Conservation (phyloP, 1,140 invertebrate genomes). For the Asobara japonica region DNA sequence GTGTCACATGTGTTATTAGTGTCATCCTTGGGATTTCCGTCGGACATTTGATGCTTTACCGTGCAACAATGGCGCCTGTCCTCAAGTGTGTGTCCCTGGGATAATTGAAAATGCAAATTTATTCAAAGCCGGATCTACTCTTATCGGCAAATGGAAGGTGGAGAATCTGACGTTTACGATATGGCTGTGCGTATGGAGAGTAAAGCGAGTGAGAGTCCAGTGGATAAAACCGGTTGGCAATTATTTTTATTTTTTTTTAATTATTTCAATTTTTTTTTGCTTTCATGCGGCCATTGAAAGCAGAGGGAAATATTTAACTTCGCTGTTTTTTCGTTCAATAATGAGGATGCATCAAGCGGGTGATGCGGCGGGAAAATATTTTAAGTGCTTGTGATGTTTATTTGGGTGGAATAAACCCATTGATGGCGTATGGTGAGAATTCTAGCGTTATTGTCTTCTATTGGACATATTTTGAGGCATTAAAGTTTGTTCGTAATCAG, state of each 20-base stretch:
- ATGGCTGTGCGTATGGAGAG: not conserved
- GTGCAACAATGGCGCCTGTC: constrained; percentile 29
- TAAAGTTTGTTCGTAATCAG: too few species aligned
- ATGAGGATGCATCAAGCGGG: not conserved
- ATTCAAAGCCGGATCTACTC: constrained; percentile 34
- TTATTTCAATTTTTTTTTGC: not conserved
- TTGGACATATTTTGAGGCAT: too few species aligned
- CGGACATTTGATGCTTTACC: not conserved
- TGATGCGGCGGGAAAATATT: not conserved
- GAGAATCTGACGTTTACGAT: constrained; percentile 29
- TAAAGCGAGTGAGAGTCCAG: constrained; percentile 12
- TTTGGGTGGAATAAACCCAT: not conserved
- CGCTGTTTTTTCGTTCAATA: not conserved
- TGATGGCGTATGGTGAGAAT: not conserved
- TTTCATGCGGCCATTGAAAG: constrained; percentile 6
- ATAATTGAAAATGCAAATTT: constrained; percentile 32
- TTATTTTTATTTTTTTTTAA: not conserved
- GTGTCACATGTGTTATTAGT: not conserved
- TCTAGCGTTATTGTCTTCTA: not conserved
- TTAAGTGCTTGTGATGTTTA: not conserved
- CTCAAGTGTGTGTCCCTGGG: constrained; percentile 9
- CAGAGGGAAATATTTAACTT: not conserved
- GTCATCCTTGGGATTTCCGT: not conserved
- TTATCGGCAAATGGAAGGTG: constrained; percentile 25
- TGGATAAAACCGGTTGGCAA: constrained; percentile 11